A percentile compares a stretch with the other conserved stretches of the same genome.
Evolutionary conservation across 2,888 invertebrate species (phyloP).

Genomic region (Lasiommata megera): DNA sequence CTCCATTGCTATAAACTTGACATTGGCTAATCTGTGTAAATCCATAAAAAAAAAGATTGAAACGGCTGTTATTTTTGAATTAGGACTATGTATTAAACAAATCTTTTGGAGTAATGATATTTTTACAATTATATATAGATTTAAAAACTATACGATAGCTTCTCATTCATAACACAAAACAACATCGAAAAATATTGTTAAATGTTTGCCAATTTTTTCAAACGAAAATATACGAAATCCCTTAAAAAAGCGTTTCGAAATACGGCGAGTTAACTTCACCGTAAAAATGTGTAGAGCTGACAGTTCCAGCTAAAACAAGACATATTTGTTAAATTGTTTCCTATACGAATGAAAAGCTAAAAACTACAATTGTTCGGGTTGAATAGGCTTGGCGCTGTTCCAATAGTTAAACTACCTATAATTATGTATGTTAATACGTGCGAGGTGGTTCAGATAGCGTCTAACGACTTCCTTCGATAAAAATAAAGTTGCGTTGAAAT

Average conservation of each 20-base stretch:
- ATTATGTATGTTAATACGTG: constrained; percentile 79
- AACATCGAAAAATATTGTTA: background rate
- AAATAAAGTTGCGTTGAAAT: constrained; percentile 81
- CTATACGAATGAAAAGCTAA: constrained; percentile 62
- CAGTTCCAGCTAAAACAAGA: constrained; percentile 9
- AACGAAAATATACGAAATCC: constrained; percentile 3
- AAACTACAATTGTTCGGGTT: constrained; percentile 68
- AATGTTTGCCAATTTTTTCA: background rate
- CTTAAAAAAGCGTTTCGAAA: background rate
- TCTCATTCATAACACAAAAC: no score
- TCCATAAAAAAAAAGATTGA: no score
- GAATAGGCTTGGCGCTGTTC: constrained; percentile 68
- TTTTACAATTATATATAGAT: no score
- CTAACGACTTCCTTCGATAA: constrained; percentile 80
- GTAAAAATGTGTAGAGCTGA: constrained; percentile 7
- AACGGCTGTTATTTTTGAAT: no score
- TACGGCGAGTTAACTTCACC: background rate
- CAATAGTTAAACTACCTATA: constrained; percentile 77
- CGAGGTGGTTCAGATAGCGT: constrained; percentile 76
- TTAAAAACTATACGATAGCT: no score
- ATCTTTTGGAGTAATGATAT: no score
- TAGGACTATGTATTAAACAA: no score
- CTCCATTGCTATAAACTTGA: no score
- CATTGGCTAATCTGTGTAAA: no score
- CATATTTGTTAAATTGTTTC: constrained; percentile 56